These are phyloP conservation scores for Sinohyriopsis cumingii DNA, from an alignment of 2,888 invertebrate species.

Conservation along the genomic window DNA sequence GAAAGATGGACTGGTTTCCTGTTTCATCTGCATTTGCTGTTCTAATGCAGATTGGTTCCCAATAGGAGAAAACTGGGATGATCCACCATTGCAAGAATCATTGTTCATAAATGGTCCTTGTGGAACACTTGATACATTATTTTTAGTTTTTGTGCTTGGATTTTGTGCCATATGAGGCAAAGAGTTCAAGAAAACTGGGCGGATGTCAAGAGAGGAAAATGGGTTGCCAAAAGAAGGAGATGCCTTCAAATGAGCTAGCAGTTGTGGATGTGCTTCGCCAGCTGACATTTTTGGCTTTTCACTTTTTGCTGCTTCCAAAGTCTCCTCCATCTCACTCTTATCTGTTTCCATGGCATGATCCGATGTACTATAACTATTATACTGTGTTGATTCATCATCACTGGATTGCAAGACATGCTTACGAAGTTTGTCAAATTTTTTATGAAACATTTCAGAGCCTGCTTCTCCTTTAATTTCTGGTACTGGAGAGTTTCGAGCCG, in stretches of 20 bases:
- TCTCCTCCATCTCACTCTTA: constrained; percentile 4
- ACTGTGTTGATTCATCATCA: constrained; percentile 23
- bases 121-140: constrained; percentile 28
- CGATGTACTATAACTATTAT: constrained; percentile 28
- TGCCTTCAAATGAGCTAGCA: constrained; percentile 62
- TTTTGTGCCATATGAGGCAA: neutral
- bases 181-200: constrained; percentile 3
- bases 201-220: constrained; percentile 1
- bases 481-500: constrained; percentile 24
- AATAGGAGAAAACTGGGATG: constrained; percentile 1
- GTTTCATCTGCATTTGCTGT: constrained; percentile 11
- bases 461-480: constrained; percentile 15
- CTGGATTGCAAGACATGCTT: constrained; percentile 37
- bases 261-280: constrained; percentile 61
- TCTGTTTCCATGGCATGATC: constrained; percentile 22
- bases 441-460: constrained; percentile 46
- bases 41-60: constrained; percentile 5
- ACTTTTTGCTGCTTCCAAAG: neutral
- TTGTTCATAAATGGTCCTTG: constrained; percentile 19
- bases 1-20: constrained; percentile 1
- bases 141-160: neutral
- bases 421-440: constrained; percentile 64
- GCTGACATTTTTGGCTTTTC: constrained; percentile 48
- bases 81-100: constrained; percentile 12
- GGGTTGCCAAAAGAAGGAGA: constrained; percentile 21